Percentiles rank a stretch among this genome's conserved stretches.
Evolutionary conservation across 2,113 vertebrate genomes (phyloP).

Genomic region (Cheilinus undulatus): DNA sequence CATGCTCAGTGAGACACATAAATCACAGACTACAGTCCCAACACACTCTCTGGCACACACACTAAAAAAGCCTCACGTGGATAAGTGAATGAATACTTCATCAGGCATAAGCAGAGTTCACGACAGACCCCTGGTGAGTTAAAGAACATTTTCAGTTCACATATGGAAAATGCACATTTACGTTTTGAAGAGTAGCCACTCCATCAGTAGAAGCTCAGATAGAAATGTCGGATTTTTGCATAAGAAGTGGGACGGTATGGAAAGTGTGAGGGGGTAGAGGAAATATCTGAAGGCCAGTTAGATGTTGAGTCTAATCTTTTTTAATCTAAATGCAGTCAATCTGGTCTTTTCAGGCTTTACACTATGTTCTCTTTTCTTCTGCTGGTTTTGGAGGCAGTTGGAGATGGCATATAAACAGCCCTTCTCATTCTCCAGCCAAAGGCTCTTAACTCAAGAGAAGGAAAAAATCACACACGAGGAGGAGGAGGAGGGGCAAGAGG

Average conservation of each 20-base stretch:
- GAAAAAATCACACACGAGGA: conserved; percentile 1
- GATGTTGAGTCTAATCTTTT: too few relatives aligned
- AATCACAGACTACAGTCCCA: conserved; percentile 14
- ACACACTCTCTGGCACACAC: conserved; percentile 6
- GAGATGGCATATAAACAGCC: conserved; percentile 38
- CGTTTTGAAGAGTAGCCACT: conserved; percentile 1
- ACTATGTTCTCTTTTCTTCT: conserved; percentile 8
- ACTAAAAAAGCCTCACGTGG: neutral
- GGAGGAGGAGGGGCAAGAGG: conserved; percentile 17
- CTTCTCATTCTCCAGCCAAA: conserved; percentile 38
- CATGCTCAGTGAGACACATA: conserved; percentile 37
- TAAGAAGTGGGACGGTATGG: neutral
- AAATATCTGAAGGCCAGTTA: conserved; percentile 53
- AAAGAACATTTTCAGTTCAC: conserved; percentile 1
- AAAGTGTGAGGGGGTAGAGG: neutral
- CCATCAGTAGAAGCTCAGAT: conserved; percentile 15
- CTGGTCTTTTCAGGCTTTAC: too few relatives aligned
- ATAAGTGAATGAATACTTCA: conserved; percentile 49
- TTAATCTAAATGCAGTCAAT: too few relatives aligned
- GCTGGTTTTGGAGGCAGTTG: conserved; percentile 40
- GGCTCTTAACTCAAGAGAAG: conserved; percentile 39
- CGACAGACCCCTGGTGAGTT: neutral
- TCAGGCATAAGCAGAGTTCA: conserved; percentile 25
- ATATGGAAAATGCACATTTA: neutral
- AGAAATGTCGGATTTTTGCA: conserved; percentile 28